Conservation (phyloP, 2,888 invertebrate genomes). For the Pogonocherus hispidulus region DNA sequence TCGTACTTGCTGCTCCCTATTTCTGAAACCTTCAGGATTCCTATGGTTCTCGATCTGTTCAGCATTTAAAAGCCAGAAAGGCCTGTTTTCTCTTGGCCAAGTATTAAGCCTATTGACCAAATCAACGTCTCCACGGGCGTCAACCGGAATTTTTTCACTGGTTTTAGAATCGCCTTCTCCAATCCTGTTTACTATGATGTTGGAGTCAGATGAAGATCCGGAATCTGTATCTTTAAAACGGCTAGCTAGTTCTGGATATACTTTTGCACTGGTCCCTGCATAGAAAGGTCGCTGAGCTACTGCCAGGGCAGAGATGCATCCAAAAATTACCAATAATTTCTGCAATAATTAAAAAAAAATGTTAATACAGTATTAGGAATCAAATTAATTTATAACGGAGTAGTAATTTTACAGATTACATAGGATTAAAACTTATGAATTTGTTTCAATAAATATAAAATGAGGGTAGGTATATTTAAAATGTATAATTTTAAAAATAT, state of each 20-base stretch:
- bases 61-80: conserved; percentile 82
- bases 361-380: no score
- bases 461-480: no score
- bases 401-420: no score
- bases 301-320: conserved; percentile 42
- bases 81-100: conserved; percentile 77
- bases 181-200: conserved; percentile 70
- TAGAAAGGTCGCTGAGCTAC: conserved; percentile 77
- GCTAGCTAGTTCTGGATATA: conserved; percentile 73
- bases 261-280: conserved; percentile 73
- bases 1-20: background rate
- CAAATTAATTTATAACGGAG: no score
- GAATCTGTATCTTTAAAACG: conserved; percentile 59
- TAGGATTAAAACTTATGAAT: no score
- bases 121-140: conserved; percentile 76
- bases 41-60: conserved; percentile 72
- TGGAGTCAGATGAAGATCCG: conserved; percentile 34
- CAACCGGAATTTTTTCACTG: conserved; percentile 72
- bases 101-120: conserved; percentile 75
- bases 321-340: conserved; percentile 47
- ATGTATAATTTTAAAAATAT: no score
- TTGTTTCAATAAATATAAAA: no score
- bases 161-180: conserved; percentile 69
- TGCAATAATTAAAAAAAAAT: conserved; percentile 40
- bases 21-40: conserved; percentile 22